Evolutionary conservation across 2,888 invertebrate genomes (phyloP), one percentile per base, ranked within the genome.

Genomic region (Choristoneura rosaceana): DNA sequence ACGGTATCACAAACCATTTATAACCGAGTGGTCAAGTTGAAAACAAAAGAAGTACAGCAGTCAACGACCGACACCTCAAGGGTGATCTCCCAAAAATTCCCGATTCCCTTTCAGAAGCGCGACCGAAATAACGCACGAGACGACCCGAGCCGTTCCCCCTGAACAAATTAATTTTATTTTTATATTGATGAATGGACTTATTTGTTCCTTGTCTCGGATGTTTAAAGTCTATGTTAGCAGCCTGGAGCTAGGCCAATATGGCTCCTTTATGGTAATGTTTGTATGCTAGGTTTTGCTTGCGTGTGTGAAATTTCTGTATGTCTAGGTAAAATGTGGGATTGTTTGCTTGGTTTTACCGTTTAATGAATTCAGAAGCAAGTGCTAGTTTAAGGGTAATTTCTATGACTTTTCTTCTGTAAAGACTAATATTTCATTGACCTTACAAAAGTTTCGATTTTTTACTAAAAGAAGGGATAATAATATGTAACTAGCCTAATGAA

Each of bases 1-100:
- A 17, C 15, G 15, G 15, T n/a, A 55, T 55, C 55, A n/a, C 55
- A 25, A 12, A 52, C 25, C 55, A 55, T 55, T 55, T 25, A 25
- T 55, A 12, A 55, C 25, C 25, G 41, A 62, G 55, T 55, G 55
- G 79, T 77, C 79, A 80, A 80, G 79, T 82, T 82, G 85, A 90
- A 88, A 90, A 93, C 92, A 93, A 92, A 92, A 91, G 91, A 88
- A 84, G 92, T 91, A 78, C 74, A 59, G 86, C 82, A 81, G 92
- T 85, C 93, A 92, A 92, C 86, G 93, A 93, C 91, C 85, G 84
- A 81, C 79, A 80, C 83, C 55, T 88, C 87, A 89, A 86, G 92
- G 93, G 93, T 93, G 93, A 93, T 93, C 92, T 92, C 90, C 90
- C 87, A 88, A 92, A 90, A 93, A 92, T 92, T 92, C 92, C 92